These are phyloP conservation scores for Morelia viridis DNA, from an alignment of 2,797 vertebrate genomes.

Conservation along the genomic window DNA sequence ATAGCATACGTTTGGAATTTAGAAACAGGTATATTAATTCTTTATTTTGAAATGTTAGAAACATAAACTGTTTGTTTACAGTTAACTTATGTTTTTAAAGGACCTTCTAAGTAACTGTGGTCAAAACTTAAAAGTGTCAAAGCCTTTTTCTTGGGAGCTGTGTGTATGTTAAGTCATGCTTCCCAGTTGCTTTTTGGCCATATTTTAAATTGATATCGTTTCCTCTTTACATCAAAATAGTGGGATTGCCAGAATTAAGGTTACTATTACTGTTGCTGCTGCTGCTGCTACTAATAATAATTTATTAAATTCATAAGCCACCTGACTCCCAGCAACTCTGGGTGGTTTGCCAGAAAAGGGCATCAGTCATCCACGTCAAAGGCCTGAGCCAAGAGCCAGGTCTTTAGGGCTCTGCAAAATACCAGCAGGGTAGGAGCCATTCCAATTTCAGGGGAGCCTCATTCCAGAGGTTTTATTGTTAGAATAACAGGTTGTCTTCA, in stretches of 20 bases:
- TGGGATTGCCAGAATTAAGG: background rate
- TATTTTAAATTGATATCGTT: background rate
- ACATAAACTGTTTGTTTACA: background rate
- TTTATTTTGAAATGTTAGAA: background rate
- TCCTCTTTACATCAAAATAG: background rate
- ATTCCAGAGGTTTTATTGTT: no score
- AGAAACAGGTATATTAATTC: conserved; percentile 84
- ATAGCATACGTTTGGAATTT: conserved; percentile 95
- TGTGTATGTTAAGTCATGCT: background rate
- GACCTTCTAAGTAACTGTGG: background rate
- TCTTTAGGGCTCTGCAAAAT: no score
- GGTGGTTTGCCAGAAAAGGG: no score
- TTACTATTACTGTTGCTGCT: background rate
- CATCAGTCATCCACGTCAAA: no score
- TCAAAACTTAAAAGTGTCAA: background rate
- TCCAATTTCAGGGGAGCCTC: no score
- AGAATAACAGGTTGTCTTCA: no score
- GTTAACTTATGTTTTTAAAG: background rate
- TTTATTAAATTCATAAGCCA: no score
- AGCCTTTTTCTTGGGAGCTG: background rate
- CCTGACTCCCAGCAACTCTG: no score
- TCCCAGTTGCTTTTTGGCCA: background rate
- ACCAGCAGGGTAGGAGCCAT: no score
- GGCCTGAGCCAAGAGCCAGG: no score
- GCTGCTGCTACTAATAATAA: no score